Conservation (phyloP, 2,888 invertebrate species). For the Teinopalpus imperialis region DNA sequence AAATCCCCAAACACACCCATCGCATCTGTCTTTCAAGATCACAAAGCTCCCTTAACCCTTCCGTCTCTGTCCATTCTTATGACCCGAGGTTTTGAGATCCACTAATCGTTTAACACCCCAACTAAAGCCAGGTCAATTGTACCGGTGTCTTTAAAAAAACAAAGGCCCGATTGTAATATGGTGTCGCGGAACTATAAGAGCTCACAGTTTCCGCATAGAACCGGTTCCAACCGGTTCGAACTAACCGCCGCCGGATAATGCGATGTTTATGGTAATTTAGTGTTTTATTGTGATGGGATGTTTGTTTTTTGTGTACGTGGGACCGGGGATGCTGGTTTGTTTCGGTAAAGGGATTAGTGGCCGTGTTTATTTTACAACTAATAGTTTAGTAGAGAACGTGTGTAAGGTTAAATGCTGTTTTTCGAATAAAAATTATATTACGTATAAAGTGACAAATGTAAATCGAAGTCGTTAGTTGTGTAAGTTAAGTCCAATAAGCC, state of each 20-base stretch:
- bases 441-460: too few species aligned
- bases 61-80: constrained; percentile 48
- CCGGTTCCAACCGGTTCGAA: constrained; percentile 62
- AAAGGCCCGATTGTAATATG: constrained; percentile 61
- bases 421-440: too few species aligned
- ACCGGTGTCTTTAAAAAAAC: constrained; percentile 53
- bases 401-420: constrained; percentile 5
- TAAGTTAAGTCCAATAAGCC: too few species aligned
- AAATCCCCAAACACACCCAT: constrained; percentile 40
- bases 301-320: constrained; percentile 54
- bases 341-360: constrained; percentile 61
- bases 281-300: constrained; percentile 59
- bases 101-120: constrained; percentile 60
- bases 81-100: constrained; percentile 45
- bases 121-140: constrained; percentile 48
- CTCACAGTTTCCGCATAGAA: constrained; percentile 64
- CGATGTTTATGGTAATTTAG: constrained; percentile 80
- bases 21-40: constrained; percentile 47
- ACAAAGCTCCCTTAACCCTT: constrained; percentile 46
- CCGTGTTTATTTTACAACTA: constrained; percentile 39
- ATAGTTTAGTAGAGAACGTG: constrained; percentile 8
- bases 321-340: constrained; percentile 57
- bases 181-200: constrained; percentile 67
- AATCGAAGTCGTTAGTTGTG: too few species aligned
- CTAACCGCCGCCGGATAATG: constrained; percentile 64